phyloP scores from a whole-genome alignment of 2,797 vertebrate genomes.

The Carcharodon carcharias region DNA sequence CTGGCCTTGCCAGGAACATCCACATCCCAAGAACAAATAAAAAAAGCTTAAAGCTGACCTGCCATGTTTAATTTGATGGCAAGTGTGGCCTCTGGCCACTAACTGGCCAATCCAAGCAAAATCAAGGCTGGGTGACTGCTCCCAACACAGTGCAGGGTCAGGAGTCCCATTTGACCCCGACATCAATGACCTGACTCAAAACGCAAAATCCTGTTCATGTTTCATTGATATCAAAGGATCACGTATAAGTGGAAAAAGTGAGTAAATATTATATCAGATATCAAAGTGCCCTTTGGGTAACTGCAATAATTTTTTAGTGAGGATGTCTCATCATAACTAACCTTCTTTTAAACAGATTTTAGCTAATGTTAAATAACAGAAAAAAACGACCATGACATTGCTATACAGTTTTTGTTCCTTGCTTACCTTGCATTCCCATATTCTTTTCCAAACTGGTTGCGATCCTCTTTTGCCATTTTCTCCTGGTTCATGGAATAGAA shows the following conservation, averaged over 20 bases:
- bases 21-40: too few relatives aligned
- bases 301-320: background rate
- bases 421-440: constrained; percentile 14
- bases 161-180: too few relatives aligned
- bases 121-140: too few relatives aligned
- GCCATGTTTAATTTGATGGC: too few relatives aligned
- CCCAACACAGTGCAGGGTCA: too few relatives aligned
- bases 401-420: background rate
- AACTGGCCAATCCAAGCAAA: too few relatives aligned
- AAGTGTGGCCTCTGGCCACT: too few relatives aligned
- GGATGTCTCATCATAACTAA: background rate
- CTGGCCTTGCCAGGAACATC: too few relatives aligned
- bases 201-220: background rate
- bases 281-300: background rate
- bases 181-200: too few relatives aligned
- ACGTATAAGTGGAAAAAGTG: background rate
- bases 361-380: background rate
- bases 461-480: background rate
- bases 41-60: too few relatives aligned
- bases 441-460: background rate
- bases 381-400: background rate
- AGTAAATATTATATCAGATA: background rate
- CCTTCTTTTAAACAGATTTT: background rate
- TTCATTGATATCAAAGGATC: background rate
- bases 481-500: background rate